Conservation (phyloP, 2,113 vertebrate genomes). For the Panurus biarmicus region DNA sequence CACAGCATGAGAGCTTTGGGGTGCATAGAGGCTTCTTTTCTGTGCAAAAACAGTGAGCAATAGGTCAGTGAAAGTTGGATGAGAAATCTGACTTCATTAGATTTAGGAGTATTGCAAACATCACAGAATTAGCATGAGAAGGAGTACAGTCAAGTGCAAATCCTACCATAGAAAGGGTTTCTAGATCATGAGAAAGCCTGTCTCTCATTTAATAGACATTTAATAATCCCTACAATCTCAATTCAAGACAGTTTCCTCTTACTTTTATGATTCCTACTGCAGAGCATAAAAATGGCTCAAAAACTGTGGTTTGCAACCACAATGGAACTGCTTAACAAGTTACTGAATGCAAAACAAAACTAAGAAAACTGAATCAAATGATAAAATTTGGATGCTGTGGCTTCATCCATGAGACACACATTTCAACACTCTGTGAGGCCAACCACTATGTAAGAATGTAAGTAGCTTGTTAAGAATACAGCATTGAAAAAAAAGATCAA, state of each 20-base stretch:
- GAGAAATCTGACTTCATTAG: neutral
- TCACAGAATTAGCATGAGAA: neutral
- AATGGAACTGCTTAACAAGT: neutral
- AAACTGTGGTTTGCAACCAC: neutral
- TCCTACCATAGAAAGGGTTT: neutral
- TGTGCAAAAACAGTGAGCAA: neutral
- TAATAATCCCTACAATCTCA: neutral
- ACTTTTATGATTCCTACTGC: neutral
- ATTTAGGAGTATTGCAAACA: neutral
- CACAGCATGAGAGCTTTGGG: neutral
- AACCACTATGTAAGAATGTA: neutral
- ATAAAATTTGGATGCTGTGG: neutral
- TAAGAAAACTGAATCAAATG: neutral
- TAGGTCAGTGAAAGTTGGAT: neutral
- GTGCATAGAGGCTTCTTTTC: neutral
- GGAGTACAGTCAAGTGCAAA: neutral
- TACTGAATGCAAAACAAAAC: neutral
- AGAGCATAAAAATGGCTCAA: neutral
- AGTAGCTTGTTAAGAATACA: neutral
- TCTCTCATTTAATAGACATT: neutral
- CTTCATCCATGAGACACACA: neutral
- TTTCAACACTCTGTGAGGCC: neutral
- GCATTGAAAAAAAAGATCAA: neutral
- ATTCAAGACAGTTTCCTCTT: neutral
- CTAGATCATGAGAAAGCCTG: neutral